Conservation (phyloP, 2,888 invertebrate species). For the Dione juno region DNA sequence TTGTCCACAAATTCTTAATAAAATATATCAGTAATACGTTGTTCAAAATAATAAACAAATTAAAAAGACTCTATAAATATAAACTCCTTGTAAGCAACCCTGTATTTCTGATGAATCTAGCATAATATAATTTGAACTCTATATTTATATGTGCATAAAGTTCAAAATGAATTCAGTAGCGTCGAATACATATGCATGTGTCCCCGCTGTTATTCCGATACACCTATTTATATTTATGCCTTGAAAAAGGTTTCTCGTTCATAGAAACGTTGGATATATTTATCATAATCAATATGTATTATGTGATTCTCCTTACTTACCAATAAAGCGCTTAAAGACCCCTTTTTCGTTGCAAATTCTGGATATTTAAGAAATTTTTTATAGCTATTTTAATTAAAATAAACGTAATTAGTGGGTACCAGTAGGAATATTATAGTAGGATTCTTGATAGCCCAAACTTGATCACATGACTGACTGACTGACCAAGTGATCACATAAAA, state of each 20-base stretch:
- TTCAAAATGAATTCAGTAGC: constrained; percentile 10
- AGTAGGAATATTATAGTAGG: too few species aligned
- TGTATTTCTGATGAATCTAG: constrained; percentile 33
- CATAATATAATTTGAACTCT: constrained; percentile 17
- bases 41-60: neutral
- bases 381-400: too few species aligned
- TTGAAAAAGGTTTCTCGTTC: constrained; percentile 45
- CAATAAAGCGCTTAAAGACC: constrained; percentile 7
- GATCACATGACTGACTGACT: too few species aligned
- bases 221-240: constrained; percentile 44
- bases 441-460: too few species aligned
- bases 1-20: too few species aligned
- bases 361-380: neutral
- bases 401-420: too few species aligned
- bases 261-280: constrained; percentile 44
- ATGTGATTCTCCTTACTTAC: constrained; percentile 30
- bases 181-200: constrained; percentile 43
- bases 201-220: constrained; percentile 46
- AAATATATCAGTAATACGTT: neutral
- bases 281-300: constrained; percentile 46
- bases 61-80: neutral
- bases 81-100: constrained; percentile 27
- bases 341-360: neutral
- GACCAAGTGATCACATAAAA: too few species aligned
- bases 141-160: constrained; percentile 2